Conservation (phyloP, 2,113 vertebrate species). For the Todiramphus chloris region DNA sequence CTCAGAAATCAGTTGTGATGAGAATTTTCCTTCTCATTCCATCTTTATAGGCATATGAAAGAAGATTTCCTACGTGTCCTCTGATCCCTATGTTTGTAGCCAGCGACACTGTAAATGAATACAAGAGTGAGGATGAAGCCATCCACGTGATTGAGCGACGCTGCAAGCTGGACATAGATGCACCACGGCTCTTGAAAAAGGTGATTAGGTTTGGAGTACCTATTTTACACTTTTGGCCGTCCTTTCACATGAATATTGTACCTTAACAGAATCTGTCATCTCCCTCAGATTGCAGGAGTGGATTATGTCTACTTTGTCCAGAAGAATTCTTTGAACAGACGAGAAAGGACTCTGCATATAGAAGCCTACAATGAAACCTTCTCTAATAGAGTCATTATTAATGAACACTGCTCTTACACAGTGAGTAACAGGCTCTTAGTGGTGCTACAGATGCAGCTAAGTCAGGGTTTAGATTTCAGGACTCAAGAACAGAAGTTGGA, state of each 20-base stretch:
- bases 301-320: conserved; percentile 97
- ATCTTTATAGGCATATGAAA: conserved; percentile 85
- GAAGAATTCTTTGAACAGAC: conserved; percentile 90
- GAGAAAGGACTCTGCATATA: conserved; percentile 92
- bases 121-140: conserved; percentile 83
- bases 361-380: conserved; percentile 97
- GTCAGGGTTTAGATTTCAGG: neutral
- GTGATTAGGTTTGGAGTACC: conserved; percentile 56
- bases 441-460: neutral
- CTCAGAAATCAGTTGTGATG: neutral
- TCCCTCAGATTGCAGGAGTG: conserved; percentile 89
- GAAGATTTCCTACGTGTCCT: conserved; percentile 90
- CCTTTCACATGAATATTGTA: neutral
- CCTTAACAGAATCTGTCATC: neutral
- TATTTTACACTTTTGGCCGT: neutral
- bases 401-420: conserved; percentile 92
- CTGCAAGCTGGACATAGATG: conserved; percentile 92
- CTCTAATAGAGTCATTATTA: conserved; percentile 92
- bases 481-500: neutral
- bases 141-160: conserved; percentile 83
- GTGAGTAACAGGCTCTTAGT: conserved; percentile 74
- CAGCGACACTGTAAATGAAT: conserved; percentile 87
- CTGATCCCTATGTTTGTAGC: conserved; percentile 95
- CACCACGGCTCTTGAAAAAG: conserved; percentile 92
- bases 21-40: neutral